These are phyloP conservation scores for Blastobasis adustella DNA, from an alignment of 2,888 invertebrate species.

Conservation along the genomic window DNA sequence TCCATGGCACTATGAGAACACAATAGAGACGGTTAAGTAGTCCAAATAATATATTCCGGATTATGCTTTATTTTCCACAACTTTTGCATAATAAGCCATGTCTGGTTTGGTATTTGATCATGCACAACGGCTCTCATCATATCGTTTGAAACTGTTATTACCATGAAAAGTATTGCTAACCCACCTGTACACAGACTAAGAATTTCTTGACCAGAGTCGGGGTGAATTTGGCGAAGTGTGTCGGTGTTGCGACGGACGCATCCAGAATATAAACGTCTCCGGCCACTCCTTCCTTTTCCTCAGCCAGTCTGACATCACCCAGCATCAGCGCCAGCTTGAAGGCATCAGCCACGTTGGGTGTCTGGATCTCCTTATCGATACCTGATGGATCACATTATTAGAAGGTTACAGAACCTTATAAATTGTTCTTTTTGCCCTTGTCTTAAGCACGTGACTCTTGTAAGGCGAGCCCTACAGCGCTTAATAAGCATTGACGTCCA, in stretches of 20 bases:
- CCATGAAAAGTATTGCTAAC: constrained; percentile 6
- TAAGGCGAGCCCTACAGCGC: too few species aligned
- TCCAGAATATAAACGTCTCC: constrained; percentile 90
- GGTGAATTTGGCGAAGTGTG: constrained; percentile 89
- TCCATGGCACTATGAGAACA: too few species aligned
- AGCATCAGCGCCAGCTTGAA: constrained; percentile 91
- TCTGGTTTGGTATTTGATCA: too few species aligned
- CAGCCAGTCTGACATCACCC: constrained; percentile 85
- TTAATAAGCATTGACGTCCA: too few species aligned
- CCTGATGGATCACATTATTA: constrained; percentile 34
- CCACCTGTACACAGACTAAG: constrained; percentile 84
- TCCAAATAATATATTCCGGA: too few species aligned
- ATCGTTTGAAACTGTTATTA: not conserved
- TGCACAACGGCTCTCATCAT: too few species aligned
- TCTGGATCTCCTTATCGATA: constrained; percentile 79
- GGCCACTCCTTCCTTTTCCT: constrained; percentile 86
- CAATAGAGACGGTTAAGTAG: too few species aligned
- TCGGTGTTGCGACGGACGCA: constrained; percentile 84
- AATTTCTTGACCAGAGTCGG: constrained; percentile 89
- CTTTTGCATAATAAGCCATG: too few species aligned
- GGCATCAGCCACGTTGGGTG: constrained; percentile 83
- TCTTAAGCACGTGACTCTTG: too few species aligned
- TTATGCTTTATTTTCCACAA: too few species aligned
- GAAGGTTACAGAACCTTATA: too few species aligned
- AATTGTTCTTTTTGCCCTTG: too few species aligned